These are phyloP conservation scores for Merluccius polli DNA, from an alignment of 2,797 vertebrate genomes.

Conservation along the genomic window DNA sequence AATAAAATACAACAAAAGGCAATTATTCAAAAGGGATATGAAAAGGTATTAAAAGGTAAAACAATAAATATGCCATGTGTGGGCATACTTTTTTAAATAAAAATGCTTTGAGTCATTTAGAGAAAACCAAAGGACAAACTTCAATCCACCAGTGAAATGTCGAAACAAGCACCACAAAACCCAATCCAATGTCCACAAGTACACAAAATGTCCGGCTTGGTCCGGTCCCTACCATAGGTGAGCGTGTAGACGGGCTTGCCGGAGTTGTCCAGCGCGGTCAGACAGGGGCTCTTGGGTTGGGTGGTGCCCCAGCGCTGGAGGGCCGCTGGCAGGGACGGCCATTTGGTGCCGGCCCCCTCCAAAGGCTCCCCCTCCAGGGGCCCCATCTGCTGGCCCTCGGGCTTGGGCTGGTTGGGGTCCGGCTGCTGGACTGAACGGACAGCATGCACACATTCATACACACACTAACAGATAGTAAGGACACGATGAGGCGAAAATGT, in stretches of 20 bases:
- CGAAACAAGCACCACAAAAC: constrained; percentile 26
- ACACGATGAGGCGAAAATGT: too few species aligned
- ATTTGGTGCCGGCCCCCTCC: constrained; percentile 71
- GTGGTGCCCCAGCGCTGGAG: constrained; percentile 87
- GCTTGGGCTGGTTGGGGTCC: constrained; percentile 91
- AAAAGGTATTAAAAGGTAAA: neutral
- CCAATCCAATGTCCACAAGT: too few species aligned
- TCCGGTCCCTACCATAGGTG: constrained; percentile 80
- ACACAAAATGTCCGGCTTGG: too few species aligned
- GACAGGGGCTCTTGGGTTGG: constrained; percentile 87
- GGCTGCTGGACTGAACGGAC: constrained; percentile 77
- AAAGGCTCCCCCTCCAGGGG: constrained; percentile 83
- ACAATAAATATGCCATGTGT: neutral
- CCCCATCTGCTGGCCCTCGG: constrained; percentile 83
- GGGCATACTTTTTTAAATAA: too few species aligned
- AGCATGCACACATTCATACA: too few species aligned
- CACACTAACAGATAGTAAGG: too few species aligned
- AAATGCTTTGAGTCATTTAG: neutral
- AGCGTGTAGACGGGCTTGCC: constrained; percentile 89
- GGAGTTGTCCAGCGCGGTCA: constrained; percentile 86
- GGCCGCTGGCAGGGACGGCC: constrained; percentile 83
- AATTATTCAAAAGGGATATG: neutral
- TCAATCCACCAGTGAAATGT: too few species aligned
- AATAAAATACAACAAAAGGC: neutral
- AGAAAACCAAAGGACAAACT: too few species aligned